Evolutionary conservation across 2,797 vertebrate species (phyloP), one percentile per base, ranked within the genome.

Genomic region (Epinephelus coioides): DNA sequence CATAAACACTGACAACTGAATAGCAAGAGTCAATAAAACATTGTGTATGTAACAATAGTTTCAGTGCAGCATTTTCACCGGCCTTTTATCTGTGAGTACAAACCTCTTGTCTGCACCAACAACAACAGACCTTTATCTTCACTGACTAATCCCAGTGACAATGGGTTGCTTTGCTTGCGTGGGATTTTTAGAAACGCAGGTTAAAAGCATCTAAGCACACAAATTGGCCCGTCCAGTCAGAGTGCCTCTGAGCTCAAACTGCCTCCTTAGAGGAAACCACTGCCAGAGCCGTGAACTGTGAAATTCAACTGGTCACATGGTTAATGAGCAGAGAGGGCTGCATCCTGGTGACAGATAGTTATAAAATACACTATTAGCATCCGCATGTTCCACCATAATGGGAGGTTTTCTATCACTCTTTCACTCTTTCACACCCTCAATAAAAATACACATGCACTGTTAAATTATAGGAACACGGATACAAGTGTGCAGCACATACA

Each of bases 221-320:
- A 70, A 75, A 87, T 62, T 43, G 75, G 13, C 18, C 54, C 1
- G 7, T 72, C 73, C 63, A 72, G n/a, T 69, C 68, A 13, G 47
- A 69, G 47, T 43, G 77, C 30, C 64, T 63, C 19, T 59, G 66
- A 73, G 82, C 65, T 87, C 53, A 70, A 79, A 69, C 68, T 73
- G 57, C 70, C 62, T 77, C 65, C 66, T 79, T 55, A 70, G 74
- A 79, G 73, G 40, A 88, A 85, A 84, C 73, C 59, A 17, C 40
- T 78, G 74, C 69, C 53, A 62, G 76, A n/a, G 76, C 73, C n/a
- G 25, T 44, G 63, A 87, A 82, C 79, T 71, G 57, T 87, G 85
- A 90, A 88, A 88, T 89, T 85, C 68, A 79, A 63, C 85, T 63
- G 66, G 66, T 84, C 15, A n/a, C 54, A 69, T 60, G 27, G 72